Evolutionary conservation across 2,888 invertebrate genomes (phyloP).

Genomic region (Nematopogon swammerdamellus): DNA sequence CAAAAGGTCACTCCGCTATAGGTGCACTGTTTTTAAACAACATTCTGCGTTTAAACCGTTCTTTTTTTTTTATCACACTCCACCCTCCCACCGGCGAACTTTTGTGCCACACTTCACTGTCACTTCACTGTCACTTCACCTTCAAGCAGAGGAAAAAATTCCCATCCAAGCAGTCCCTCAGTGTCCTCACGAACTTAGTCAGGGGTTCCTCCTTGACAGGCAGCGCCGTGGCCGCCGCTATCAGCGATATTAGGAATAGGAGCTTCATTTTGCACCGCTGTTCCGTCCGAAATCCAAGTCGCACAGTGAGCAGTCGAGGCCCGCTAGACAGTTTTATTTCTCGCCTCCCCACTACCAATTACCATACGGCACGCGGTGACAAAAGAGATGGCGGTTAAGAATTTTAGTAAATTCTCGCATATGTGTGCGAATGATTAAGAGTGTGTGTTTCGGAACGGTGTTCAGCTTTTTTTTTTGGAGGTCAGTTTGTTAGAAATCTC

Average conservation of each 20-base stretch:
- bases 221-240: constrained; percentile 31
- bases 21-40: not conserved
- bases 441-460: too few species aligned
- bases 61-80: too few species aligned
- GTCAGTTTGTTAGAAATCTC: not conserved
- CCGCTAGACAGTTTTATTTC: constrained; percentile 43
- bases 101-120: constrained; percentile 18
- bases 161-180: constrained; percentile 68
- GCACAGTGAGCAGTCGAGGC: too few species aligned
- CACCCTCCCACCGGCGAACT: too few species aligned
- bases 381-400: not conserved
- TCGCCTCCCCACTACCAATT: constrained; percentile 26
- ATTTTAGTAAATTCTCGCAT: not conserved
- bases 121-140: constrained; percentile 51
- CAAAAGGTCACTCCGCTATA: not conserved
- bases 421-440: not conserved
- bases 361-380: constrained; percentile 37
- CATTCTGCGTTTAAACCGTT: not conserved
- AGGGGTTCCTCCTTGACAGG: constrained; percentile 40
- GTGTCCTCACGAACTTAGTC: constrained; percentile 35
- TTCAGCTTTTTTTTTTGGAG: not conserved
- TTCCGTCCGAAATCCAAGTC: too few species aligned
- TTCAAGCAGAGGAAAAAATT: constrained; percentile 70
- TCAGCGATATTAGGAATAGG: constrained; percentile 29
- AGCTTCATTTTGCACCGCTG: constrained; percentile 36